Evolutionary conservation across 2,888 invertebrate genomes (phyloP), one percentile per base, ranked within the genome.

Genomic region (Ptychoptera contaminata): DNA sequence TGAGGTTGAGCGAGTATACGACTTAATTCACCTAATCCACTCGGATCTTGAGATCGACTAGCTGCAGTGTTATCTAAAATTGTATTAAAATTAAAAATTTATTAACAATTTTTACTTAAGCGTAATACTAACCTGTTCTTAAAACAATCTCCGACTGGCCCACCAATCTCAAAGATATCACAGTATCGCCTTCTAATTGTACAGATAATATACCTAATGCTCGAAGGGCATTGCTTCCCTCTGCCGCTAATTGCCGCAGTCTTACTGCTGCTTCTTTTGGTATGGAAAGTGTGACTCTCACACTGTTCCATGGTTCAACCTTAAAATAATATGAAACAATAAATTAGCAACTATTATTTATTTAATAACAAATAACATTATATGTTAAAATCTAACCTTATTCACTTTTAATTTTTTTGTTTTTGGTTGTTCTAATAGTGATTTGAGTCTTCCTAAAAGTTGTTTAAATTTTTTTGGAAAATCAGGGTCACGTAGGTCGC

Each of bases 231-330:
- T 83, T 76, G 58, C 88, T 87, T 53, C 92, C 91, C 65, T 88
- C 86, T 59, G 85, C 82, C 52, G 94, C 94, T 62, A 96, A 72
- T 67, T 87, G 87, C 56, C 91, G 78, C 60, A 96, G 73, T 55
- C 90, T 80, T 58, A 83, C 74, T 61, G 94, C 94, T 61, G 94
- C 94, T 70, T 93, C 93, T 65, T 85, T 82, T 59, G 94, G 93
- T 73, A 96, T 90, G 64, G 90, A 90, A 75, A 96, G 82, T 70
- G 93, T 94, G 67, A 96, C 92, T 69, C 91, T 82, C 58, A 96
- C 94, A 57, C 92, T 90, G 73, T 93, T 92, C 92, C 92, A 96
- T 75, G 94, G 94, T 77, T 94, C 94, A 72, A 92, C 71, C 71
- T 71, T n/a, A 48, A 48, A 38, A 40, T 36, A 9, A 31, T 7